Conservation (phyloP, 2,797 vertebrate species). For the Danio jaintianensis region DNA sequence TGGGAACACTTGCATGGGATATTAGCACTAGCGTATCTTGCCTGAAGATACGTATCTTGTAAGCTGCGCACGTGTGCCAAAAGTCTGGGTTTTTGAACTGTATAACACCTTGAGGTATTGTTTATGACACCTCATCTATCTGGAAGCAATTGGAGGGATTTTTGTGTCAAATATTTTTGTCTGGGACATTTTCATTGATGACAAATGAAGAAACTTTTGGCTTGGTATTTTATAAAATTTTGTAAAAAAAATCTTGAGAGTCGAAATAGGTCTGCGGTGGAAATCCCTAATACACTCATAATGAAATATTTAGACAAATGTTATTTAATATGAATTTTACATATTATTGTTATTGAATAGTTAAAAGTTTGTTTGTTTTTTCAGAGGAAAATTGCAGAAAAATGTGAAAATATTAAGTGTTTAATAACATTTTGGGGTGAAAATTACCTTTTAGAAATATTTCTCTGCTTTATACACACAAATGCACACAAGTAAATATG, state of each 20-base stretch:
- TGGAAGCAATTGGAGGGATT: conserved; percentile 21
- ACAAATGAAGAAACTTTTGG: conserved; percentile 1
- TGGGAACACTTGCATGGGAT: conserved; percentile 41
- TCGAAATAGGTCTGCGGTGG: not conserved
- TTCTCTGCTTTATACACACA: too few relatives aligned
- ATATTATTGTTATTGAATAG: too few relatives aligned
- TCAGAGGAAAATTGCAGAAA: too few relatives aligned
- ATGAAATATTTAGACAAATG: too few relatives aligned
- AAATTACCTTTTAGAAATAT: not conserved
- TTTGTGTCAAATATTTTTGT: conserved; percentile 9
- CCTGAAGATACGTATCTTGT: conserved; percentile 31
- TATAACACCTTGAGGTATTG: conserved; percentile 36
- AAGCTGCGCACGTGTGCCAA: conserved; percentile 2
- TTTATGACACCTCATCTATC: conserved; percentile 11
- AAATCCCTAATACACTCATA: too few relatives aligned
- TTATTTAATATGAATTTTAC: too few relatives aligned
- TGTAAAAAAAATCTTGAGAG: not conserved
- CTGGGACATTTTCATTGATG: conserved; percentile 12
- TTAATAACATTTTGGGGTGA: too few relatives aligned
- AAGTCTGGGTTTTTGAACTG: conserved; percentile 20
- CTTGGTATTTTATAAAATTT: not conserved
- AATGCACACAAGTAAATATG: too few relatives aligned
- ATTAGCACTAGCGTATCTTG: conserved; percentile 16
- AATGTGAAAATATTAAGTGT: too few relatives aligned
- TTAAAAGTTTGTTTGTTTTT: too few relatives aligned